Conservation (phyloP, 2,888 invertebrate species). For the Rotaria macrura region DNA sequence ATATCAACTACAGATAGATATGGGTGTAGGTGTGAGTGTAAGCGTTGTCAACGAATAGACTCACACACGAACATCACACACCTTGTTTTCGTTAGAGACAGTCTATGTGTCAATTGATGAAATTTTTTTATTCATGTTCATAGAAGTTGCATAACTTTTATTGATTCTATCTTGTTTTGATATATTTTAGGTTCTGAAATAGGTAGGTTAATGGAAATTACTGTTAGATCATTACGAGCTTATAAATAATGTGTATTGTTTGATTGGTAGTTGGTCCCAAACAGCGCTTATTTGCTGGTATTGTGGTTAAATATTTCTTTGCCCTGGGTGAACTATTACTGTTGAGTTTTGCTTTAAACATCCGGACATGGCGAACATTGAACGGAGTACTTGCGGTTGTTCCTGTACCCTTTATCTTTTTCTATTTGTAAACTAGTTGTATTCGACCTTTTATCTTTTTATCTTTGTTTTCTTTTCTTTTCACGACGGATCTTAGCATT, state of each 20-base stretch:
- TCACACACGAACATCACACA: too few relatives aligned
- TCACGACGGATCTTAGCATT: not conserved
- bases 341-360: slow-evolving; percentile 14
- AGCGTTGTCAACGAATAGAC: too few relatives aligned
- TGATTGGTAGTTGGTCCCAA: not conserved
- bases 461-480: not conserved
- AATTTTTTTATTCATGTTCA: not conserved
- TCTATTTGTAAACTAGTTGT: slow-evolving; percentile 38
- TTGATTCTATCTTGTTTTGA: not conserved
- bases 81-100: too few relatives aligned
- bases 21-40: too few relatives aligned
- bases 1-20: not conserved
- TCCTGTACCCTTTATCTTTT: slow-evolving; percentile 27
- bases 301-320: slow-evolving; percentile 30
- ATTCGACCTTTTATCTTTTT: not conserved
- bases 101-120: too few relatives aligned
- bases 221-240: too few relatives aligned
- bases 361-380: slow-evolving; percentile 28
- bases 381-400: not conserved
- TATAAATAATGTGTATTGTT: not conserved
- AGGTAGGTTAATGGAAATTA: not conserved
- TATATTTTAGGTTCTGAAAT: not conserved
- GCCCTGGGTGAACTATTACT: slow-evolving; percentile 28
- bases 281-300: slow-evolving; percentile 23
- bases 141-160: too few relatives aligned